Base-by-base conservation (phyloP, 2,797 vertebrate species). In the Emydoidea blandingii region DNA sequence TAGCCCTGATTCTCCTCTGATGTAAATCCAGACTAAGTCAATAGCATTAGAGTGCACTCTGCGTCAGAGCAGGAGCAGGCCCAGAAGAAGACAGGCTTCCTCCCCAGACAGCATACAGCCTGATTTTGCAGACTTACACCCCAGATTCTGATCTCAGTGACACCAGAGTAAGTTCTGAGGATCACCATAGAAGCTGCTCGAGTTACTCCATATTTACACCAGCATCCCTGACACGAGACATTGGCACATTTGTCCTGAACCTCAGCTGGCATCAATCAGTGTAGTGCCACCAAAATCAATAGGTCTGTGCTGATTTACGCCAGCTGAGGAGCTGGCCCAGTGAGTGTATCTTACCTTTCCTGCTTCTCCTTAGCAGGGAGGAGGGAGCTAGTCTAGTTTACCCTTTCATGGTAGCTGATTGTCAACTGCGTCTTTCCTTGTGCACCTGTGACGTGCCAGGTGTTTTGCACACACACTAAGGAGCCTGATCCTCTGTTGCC, bases 21-120 rank as follows among this genome's bases (percentile, higher is more conserved):
- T 6, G 50, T 14, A 41, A 59, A 27, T 6, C 4, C 12, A 19
- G 1, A 34, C 57, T 14, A 25, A 0, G 15, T 57, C 10, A 41
- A 11, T 74, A 76, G 4, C 21, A 29, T 1, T 1, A 27, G 47
- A 78, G n/a, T 12, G 2, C 2, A 29, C 3, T 34, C 0, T 0
- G 15, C 3, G 12, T 54, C 88, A 34, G 62, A 80, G 41, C 87
- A 88, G 85, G 16, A 57, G 27, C 31, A 25, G 83, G 65, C 34
- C n/a, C 25, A 29, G 72, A 8, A 37, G 31, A 21, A 27, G 72
- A 76, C 23, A 44, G 23, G 37, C 72, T 15, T 25, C 12, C 23
- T 76, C 44, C 44, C 27, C 44, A 78, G 10, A 18, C 37, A 23
- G 19, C 5, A 12, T 6, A 23, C 37, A 5, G n/a, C 11, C 41